Conservation (phyloP, 2,797 vertebrate genomes). For the Macropus fuliginosus region DNA sequence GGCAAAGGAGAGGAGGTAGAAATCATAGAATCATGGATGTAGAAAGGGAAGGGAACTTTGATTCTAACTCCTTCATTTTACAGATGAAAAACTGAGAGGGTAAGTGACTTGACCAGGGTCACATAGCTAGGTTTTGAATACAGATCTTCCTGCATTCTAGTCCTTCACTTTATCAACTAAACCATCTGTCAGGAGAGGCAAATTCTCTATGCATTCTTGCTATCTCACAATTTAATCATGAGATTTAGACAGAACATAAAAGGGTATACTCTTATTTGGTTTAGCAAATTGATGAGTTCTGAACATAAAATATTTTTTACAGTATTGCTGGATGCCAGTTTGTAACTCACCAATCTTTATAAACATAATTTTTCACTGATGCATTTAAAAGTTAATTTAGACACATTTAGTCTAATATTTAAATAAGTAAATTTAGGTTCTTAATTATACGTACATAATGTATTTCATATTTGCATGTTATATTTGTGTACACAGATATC, state of each 20-base stretch:
- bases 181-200: neutral
- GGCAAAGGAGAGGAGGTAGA: neutral
- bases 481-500: neutral
- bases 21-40: neutral
- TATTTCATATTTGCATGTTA: neutral
- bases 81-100: neutral
- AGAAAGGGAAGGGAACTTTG: neutral
- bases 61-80: neutral
- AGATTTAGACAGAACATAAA: conserved; percentile 7
- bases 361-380: conserved; percentile 61
- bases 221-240: neutral
- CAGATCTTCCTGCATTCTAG: neutral
- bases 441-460: neutral
- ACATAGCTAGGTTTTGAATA: neutral
- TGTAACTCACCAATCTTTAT: conserved; percentile 56
- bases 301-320: conserved; percentile 57
- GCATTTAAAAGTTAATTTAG: neutral
- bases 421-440: neutral
- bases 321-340: conserved; percentile 57
- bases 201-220: neutral
- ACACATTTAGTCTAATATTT: neutral
- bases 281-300: conserved; percentile 50
- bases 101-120: neutral
- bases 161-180: neutral
- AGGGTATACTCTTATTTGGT: conserved; percentile 11